Conservation (phyloP, 2,888 invertebrate species). For the Euzophera pinguis region DNA sequence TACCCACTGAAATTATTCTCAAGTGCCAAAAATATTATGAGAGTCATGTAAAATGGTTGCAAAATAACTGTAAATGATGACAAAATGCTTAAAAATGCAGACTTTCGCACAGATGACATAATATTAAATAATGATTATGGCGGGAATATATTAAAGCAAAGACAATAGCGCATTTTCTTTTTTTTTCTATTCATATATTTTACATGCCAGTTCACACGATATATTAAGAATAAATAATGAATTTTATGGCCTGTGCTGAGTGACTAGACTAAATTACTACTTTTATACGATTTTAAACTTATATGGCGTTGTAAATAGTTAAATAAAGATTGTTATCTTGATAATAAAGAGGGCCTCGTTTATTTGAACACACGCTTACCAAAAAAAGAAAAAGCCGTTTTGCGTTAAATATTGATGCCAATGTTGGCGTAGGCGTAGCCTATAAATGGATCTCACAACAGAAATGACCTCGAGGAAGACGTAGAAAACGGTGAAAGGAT, state of each 20-base stretch:
- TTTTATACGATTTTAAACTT: background rate
- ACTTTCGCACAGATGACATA: constrained; percentile 1
- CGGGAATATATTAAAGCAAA: background rate
- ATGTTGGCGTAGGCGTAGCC: too few relatives aligned
- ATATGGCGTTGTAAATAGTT: background rate
- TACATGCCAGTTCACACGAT: constrained; percentile 7
- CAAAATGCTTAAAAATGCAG: background rate
- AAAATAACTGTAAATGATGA: background rate
- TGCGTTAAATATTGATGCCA: background rate
- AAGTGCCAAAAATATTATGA: constrained; percentile 1
- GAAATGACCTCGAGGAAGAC: too few relatives aligned
- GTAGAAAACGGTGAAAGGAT: too few relatives aligned
- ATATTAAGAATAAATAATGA: constrained; percentile 1
- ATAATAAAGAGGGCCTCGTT: background rate
- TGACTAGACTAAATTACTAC: background rate
- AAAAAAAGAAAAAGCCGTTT: background rate
- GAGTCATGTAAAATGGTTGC: background rate
- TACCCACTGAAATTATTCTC: background rate
- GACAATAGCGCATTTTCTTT: background rate
- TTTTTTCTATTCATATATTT: constrained; percentile 1
- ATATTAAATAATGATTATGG: background rate
- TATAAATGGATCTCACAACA: too few relatives aligned
- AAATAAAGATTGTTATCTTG: background rate
- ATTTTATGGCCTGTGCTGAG: background rate
- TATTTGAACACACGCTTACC: background rate